phyloP scores from a whole-genome alignment of 2,888 invertebrate genomes.

The Orthosia gracilis region DNA sequence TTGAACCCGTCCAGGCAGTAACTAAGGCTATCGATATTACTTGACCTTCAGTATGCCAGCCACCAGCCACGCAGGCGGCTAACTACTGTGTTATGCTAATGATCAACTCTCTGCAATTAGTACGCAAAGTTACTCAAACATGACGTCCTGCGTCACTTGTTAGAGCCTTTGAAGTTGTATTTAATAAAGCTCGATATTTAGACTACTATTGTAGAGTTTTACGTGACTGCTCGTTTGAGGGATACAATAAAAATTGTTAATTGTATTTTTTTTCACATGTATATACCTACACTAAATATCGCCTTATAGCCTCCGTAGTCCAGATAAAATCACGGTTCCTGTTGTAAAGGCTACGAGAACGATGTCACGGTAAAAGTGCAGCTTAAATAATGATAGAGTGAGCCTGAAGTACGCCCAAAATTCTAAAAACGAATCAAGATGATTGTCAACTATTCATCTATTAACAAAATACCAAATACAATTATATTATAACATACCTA shows the following conservation, averaged over 20 bases:
- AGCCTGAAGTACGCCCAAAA: background rate
- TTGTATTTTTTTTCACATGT: too few species aligned
- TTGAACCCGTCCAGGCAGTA: background rate
- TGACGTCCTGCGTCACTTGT: background rate
- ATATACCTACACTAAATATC: too few species aligned
- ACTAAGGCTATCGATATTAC: constrained; percentile 4
- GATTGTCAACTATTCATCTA: background rate
- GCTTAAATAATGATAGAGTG: too few species aligned
- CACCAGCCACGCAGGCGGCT: background rate
- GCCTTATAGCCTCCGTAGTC: too few species aligned
- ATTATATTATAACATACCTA: background rate
- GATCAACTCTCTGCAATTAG: background rate
- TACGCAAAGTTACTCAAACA: background rate
- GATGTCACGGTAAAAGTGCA: too few species aligned
- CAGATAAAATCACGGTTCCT: too few species aligned
- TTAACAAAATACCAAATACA: background rate
- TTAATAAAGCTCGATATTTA: too few species aligned
- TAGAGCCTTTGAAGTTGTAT: background rate
- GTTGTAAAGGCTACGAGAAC: too few species aligned
- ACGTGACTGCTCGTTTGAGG: too few species aligned
- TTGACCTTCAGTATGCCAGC: constrained; percentile 20
- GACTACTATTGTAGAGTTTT: too few species aligned
- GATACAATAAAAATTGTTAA: too few species aligned
- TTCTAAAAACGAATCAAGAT: background rate
- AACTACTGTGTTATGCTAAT: constrained; percentile 8